Percentiles rank a stretch among this genome's conserved stretches.
Conservation (phyloP, 2,888 invertebrate genomes). For the Miltochrista miniata region DNA sequence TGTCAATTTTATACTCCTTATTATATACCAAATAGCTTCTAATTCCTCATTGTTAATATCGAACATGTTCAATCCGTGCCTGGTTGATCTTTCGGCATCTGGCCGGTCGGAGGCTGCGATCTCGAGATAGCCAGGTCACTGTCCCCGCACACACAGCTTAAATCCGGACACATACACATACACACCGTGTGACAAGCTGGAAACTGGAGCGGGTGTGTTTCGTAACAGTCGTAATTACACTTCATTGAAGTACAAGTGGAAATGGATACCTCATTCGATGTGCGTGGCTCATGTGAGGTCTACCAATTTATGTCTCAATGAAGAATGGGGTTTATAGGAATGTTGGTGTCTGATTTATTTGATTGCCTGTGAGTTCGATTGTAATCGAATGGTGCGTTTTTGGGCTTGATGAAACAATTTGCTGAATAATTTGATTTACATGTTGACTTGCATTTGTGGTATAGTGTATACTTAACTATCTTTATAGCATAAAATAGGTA, state of each 20-base stretch:
- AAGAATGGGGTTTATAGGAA: background rate
- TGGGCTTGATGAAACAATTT: background rate
- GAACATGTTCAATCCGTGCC: conserved; percentile 50
- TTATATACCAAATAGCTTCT: too few relatives aligned
- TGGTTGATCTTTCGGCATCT: conserved; percentile 80
- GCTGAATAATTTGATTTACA: background rate
- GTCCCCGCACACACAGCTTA: conserved; percentile 61
- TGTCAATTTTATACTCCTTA: too few relatives aligned
- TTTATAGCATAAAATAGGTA: too few relatives aligned
- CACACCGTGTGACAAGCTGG: conserved; percentile 32
- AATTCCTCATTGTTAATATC: background rate
- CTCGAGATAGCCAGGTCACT: conserved; percentile 77
- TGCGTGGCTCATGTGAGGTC: conserved; percentile 29
- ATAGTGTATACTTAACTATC: too few relatives aligned
- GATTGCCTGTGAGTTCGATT: background rate
- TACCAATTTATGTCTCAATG: background rate
- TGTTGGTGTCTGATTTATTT: conserved; percentile 1
- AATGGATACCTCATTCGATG: conserved; percentile 41
- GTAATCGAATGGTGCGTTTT: background rate
- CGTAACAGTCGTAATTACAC: conserved; percentile 62
- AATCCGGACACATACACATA: conserved; percentile 26
- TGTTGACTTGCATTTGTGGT: background rate
- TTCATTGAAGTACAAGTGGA: conserved; percentile 46
- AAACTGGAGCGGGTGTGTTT: conserved; percentile 55
- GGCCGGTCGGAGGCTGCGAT: conserved; percentile 82